These are phyloP conservation scores for Micropoecilia bifurca DNA, from an alignment of 2,797 vertebrate species.

Conservation along the genomic window DNA sequence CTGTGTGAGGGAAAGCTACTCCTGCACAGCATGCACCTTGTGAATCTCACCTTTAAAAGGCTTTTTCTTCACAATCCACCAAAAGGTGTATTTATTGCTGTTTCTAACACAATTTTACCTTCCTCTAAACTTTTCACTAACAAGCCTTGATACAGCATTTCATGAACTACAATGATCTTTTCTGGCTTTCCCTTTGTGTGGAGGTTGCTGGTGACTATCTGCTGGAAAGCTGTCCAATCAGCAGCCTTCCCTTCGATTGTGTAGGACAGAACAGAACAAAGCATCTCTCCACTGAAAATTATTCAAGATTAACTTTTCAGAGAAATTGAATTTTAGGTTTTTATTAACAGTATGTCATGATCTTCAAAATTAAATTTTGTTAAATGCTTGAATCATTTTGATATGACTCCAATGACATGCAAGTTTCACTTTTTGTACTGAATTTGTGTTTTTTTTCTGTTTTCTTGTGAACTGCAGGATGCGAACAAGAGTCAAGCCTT, in stretches of 20 bases:
- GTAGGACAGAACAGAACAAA: too few relatives aligned
- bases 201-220: neutral
- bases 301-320: neutral
- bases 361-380: neutral
- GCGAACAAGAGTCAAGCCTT: constrained; percentile 73
- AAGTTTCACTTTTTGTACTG: neutral
- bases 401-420: neutral
- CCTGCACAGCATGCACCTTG: neutral
- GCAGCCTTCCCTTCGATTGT: neutral
- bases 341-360: neutral
- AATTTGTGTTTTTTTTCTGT: neutral
- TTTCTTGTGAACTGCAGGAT: constrained; percentile 52
- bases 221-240: neutral
- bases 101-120: neutral
- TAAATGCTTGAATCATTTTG: neutral
- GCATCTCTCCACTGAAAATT: too few relatives aligned
- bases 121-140: neutral
- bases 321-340: neutral
- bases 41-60: neutral
- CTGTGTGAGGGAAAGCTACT: neutral
- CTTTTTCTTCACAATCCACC: neutral
- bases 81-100: neutral
- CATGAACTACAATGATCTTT: neutral
- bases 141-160: neutral
- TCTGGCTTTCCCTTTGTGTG: neutral